Base-by-base conservation (phyloP, 2,888 invertebrate genomes). In the Meteorus cinctellus region DNA sequence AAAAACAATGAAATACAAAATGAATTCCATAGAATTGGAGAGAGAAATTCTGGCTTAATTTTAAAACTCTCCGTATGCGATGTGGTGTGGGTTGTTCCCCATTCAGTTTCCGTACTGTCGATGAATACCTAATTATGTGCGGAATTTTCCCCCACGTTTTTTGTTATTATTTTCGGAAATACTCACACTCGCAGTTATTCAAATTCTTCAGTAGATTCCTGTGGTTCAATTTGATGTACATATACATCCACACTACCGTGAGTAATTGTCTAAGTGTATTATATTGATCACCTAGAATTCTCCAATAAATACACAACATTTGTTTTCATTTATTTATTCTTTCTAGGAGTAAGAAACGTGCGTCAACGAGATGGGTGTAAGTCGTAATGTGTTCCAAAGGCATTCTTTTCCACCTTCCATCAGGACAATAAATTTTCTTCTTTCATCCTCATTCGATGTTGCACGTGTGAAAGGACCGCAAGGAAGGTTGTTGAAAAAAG, bases 371-470 rank as follows among this genome's bases (percentile, higher is more conserved):
- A 70, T 31, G 45, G 51, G 55, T 75, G 69, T 75, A 72, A 75
- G 72, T 75, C 78, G 77, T 81, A 73, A 77, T 74, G 73, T 73
- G 71, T 63, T 72, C 62, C 77, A 63, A 55, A 55, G 67, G 77
- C 34, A 70, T 72, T 78, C 81, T 80, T 78, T 80, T 79, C 79
- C 78, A 79, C 72, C 76, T 77, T 75, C 73, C 77, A 63, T 68
- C 78, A 71, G 70, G 72, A 77, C 77, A 77, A 80, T 81, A 80
- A 79, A 81, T 81, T 79, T 80, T 78, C 77, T 74, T 75, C 66
- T 45, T 62, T 73, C 66, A 72, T 79, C 74, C 77, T 74, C 4
- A 24, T 78, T 71, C 68, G 60, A 27, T 70, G 62, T n/a, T 72
- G 75, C 72, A 75, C 75, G 60, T 72, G 75, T 60, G 69, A 74